Evolutionary conservation across 2,797 vertebrate genomes (phyloP).

Genomic region (Sarcoramphus papa): DNA sequence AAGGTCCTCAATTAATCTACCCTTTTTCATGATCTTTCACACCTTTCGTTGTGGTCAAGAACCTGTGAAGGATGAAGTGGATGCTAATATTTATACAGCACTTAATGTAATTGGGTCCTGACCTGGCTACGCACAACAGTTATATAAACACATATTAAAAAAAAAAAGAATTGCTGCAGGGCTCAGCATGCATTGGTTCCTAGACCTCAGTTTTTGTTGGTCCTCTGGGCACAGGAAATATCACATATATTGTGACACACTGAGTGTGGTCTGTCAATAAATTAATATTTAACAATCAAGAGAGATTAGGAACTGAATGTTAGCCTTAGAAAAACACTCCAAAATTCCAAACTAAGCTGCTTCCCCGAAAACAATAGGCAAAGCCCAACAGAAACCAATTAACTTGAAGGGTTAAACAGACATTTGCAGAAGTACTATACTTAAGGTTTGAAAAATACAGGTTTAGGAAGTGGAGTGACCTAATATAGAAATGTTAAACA

Average conservation of each 20-base stretch:
- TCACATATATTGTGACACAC: not conserved
- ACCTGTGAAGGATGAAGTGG: conserved; percentile 15
- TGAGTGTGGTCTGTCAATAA: conserved; percentile 38
- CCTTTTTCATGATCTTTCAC: conserved; percentile 32
- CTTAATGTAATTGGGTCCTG: conserved; percentile 33
- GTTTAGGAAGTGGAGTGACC: conserved; percentile 10
- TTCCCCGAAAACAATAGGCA: conserved; percentile 10
- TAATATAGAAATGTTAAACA: conserved; percentile 34
- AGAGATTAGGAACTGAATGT: conserved; percentile 40
- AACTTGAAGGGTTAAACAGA: conserved; percentile 25
- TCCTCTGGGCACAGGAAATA: conserved; percentile 36
- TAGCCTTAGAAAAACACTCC: conserved; percentile 46
- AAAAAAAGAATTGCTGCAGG: not conserved
- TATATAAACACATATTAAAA: not conserved
- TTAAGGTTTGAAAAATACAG: conserved; percentile 39
- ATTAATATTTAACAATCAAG: conserved; percentile 58
- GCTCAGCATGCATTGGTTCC: not conserved
- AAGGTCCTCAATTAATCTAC: not conserved
- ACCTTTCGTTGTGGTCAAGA: conserved; percentile 20
- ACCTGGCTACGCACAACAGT: conserved; percentile 23
- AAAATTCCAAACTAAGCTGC: conserved; percentile 19
- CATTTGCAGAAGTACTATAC: conserved; percentile 24
- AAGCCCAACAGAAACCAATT: conserved; percentile 55
- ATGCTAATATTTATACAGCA: conserved; percentile 50
- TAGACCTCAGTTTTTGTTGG: not conserved